Conservation (phyloP, 2,888 invertebrate species). For the Scaptomyza flava region DNA sequence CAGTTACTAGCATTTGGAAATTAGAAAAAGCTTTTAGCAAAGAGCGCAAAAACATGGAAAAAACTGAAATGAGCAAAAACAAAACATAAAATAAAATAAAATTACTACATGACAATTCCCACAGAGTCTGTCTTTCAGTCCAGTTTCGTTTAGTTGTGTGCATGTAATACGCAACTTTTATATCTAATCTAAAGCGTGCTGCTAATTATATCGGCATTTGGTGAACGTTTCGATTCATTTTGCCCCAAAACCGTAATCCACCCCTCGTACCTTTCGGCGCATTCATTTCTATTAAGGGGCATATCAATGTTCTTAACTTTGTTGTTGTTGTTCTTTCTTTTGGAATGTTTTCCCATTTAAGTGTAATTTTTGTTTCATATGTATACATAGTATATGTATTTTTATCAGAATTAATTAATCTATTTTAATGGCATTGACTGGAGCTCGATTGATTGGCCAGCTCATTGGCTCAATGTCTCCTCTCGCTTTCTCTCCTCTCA, state of each 20-base stretch:
- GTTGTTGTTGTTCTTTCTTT: constrained; percentile 17
- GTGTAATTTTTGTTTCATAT: constrained; percentile 13
- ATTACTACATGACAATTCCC: constrained; percentile 38
- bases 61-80: constrained; percentile 14
- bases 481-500: not conserved
- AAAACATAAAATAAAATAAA: constrained; percentile 10
- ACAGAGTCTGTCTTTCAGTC: constrained; percentile 7
- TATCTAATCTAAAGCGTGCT: constrained; percentile 66
- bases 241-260: constrained; percentile 13
- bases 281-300: constrained; percentile 51
- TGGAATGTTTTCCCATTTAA: constrained; percentile 8
- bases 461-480: constrained; percentile 42
- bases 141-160: constrained; percentile 13
- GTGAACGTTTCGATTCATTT: constrained; percentile 50
- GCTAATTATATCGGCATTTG: constrained; percentile 65
- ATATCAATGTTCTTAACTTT: constrained; percentile 54
- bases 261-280: constrained; percentile 19
- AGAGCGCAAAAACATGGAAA: constrained; percentile 11
- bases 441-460: constrained; percentile 53
- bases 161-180: constrained; percentile 50
- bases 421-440: constrained; percentile 64
- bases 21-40: constrained; percentile 74
- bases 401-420: constrained; percentile 77
- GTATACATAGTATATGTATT: constrained; percentile 29
- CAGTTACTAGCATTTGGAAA: constrained; percentile 44